Evolutionary conservation across 2,797 vertebrate species (phyloP).

Genomic region (Chiloscyllium punctatum): DNA sequence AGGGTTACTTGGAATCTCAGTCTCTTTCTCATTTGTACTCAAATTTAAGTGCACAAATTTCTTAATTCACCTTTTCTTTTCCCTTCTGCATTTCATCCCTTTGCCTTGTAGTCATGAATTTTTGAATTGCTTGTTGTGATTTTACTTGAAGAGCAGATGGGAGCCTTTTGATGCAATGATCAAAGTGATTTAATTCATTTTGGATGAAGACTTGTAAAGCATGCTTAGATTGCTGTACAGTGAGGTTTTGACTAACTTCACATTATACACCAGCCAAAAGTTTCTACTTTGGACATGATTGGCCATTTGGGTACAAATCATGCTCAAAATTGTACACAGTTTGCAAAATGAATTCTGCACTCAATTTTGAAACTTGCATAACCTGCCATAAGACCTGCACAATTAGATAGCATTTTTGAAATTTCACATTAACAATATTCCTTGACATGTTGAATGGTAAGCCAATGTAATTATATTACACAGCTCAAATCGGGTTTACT

Average conservation of each 20-base stretch:
- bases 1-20: not conserved
- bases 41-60: not conserved
- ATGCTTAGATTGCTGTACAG: not conserved
- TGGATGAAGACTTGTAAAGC: not conserved
- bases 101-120: not conserved
- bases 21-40: not conserved
- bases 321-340: not conserved
- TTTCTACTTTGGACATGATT: not conserved
- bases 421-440: not conserved
- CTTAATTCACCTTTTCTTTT: not conserved
- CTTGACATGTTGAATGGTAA: not conserved
- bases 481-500: not conserved
- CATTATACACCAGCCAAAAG: not conserved
- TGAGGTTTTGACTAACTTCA: not conserved
- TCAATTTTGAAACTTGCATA: not conserved
- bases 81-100: not conserved
- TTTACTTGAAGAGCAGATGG: not conserved
- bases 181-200: constrained; percentile 9
- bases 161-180: not conserved
- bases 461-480: not conserved
- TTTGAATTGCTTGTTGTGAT: not conserved
- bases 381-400: not conserved
- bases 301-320: not conserved
- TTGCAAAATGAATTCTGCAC: not conserved
- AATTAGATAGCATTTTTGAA: not conserved